phyloP scores from a whole-genome alignment of 1,140 invertebrate genomes.

The Gerris buenoi region DNA sequence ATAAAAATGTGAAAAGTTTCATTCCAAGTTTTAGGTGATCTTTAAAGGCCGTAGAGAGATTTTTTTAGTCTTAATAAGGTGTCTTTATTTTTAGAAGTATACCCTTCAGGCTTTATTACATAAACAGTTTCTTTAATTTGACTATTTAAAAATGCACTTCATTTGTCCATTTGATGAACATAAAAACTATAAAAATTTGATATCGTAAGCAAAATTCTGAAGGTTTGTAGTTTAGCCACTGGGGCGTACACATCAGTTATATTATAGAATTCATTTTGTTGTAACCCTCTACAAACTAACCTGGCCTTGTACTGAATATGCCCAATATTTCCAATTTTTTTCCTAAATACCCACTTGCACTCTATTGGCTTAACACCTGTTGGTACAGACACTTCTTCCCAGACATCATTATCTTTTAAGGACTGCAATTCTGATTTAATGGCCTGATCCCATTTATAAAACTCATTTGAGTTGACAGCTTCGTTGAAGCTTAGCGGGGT shows the following conservation, averaged over 20 bases:
- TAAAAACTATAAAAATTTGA: conserved; percentile 19
- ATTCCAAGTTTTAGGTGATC: conserved; percentile 25
- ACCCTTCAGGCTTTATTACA: conserved; percentile 28
- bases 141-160: conserved; percentile 30
- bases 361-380: background rate
- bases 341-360: background rate
- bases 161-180: conserved; percentile 23
- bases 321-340: background rate
- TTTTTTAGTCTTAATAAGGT: conserved; percentile 27
- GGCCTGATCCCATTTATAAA: background rate
- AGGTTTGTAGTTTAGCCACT: conserved; percentile 24
- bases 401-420: background rate
- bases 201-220: conserved; percentile 24
- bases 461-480: background rate
- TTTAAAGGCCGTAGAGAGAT: conserved; percentile 29
- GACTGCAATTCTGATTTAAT: too few species aligned
- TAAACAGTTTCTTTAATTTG: conserved; percentile 28
- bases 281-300: background rate
- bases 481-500: too few species aligned
- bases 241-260: conserved; percentile 25
- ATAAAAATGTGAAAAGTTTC: conserved; percentile 21
- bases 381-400: background rate
- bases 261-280: conserved; percentile 18
- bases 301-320: background rate
- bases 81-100: conserved; percentile 17